Evolutionary conservation across 2,797 vertebrate genomes (phyloP), one percentile per base, ranked within the genome.

Genomic region (Sebastes itinus): DNA sequence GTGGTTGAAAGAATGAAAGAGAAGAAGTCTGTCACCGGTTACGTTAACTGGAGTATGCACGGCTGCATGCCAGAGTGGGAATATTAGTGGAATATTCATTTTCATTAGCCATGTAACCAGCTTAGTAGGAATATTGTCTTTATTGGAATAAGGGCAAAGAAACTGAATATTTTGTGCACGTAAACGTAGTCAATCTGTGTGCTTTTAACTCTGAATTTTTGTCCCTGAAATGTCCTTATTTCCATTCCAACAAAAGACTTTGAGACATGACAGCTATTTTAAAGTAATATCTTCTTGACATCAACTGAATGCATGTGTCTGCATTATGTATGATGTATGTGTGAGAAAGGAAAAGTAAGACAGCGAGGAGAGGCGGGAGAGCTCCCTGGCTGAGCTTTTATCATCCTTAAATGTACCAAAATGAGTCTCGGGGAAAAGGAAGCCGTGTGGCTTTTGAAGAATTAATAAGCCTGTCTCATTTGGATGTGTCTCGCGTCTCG

Each of bases 381-480:
- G 85, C 82, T 87, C 81, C 80, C 75, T 83, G 86, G 77, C 84
- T 83, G 83, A 87, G 91, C 91, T 92, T 94, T 92, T 94, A 95
- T 93, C 92, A 89, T 91, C 89, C 87, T 89, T 95, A 94, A 95
- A 94, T 90, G 92, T 90, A 92, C 88, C 93, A 92, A 93, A 95
- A 95, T 95, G 94, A 94, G 94, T 95, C 91, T 87, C 69, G 86
- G 90, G 90, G 87, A 90, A 79, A 77, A 64, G 88, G 92, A 91
- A 84, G 32, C 79, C 58, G n/a, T 77, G 84, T 91, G 76, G 84
- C 92, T 87, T 94, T 94, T 95, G 92, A 95, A 94, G 94, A 94
- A 96, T 96, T 96, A 94, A 95, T 96, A 95, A 89, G 87, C 60
- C 82, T 86, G 78, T 78, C 86, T 93, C 90, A 94, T 96, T 87